phyloP scores from a whole-genome alignment of 2,797 vertebrate genomes.

The Etheostoma perlongum region DNA sequence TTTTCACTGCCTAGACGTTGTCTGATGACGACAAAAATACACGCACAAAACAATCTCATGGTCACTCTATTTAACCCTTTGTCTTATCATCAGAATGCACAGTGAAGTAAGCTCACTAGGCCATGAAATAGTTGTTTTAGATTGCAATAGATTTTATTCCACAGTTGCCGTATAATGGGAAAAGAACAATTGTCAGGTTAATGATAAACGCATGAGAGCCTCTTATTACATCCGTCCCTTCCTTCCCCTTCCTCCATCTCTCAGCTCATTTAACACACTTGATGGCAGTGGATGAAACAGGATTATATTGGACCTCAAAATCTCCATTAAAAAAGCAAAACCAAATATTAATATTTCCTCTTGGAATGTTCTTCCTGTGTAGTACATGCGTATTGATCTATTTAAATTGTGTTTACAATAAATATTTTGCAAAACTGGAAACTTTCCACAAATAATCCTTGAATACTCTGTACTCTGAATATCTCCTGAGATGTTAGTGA shows the following conservation, averaged over 20 bases:
- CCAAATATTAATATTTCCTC: constrained; percentile 35
- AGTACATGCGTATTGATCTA: background rate
- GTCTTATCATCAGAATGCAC: background rate
- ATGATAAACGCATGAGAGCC: constrained; percentile 30
- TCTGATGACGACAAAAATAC: constrained; percentile 36
- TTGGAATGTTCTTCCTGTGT: constrained; percentile 26
- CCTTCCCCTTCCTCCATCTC: constrained; percentile 21
- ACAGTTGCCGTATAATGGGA: background rate
- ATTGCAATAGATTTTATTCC: background rate
- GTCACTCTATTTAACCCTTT: constrained; percentile 15
- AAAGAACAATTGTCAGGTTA: constrained; percentile 1
- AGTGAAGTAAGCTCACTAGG: background rate
- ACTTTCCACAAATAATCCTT: background rate
- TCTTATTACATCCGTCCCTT: constrained; percentile 17
- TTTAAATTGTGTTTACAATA: background rate
- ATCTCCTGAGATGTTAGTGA: constrained; percentile 1
- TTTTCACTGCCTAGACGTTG: background rate
- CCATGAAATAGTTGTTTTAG: background rate
- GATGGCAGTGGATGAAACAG: constrained; percentile 48
- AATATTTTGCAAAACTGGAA: background rate
- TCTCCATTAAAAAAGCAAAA: constrained; percentile 40
- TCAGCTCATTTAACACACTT: constrained; percentile 49
- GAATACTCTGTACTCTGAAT: too few relatives aligned
- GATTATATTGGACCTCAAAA: constrained; percentile 57
- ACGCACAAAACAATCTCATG: background rate